Base-by-base conservation (phyloP, 2,888 invertebrate species). In the Penaeus monodon region DNA sequence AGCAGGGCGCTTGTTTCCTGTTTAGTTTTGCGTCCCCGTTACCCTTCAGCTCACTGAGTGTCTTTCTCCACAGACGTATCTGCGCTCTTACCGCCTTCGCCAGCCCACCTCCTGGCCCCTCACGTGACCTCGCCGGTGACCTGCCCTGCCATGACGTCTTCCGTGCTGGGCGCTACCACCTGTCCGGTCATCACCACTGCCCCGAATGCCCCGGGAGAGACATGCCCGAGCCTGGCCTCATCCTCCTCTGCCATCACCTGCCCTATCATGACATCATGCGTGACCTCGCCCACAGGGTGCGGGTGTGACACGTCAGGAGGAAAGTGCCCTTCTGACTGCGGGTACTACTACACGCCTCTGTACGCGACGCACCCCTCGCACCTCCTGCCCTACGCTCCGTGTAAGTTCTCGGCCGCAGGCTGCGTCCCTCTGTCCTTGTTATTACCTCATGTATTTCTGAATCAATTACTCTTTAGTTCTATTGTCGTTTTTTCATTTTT, bases 321-420 rank as follows among this genome's bases (percentile, higher is more conserved):
- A n/a, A 84, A 84, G 57, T 84, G 84, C 78, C 78, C 78, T 22
- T 66, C 77, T 0, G 84, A 84, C 24, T 78, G 68, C 24, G 68
- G 78, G 6, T 84, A 78, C 63, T 84, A 78, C 33, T 84, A 84
- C 78, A 68, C 84, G 20, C 84, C 78, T 8, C 78, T 84, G n/a
- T 84, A 84, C n/a, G 65, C 84, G 8, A 29, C 78, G 12, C 78
- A 78, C 17, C 84, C 84, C 27, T 77, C 84, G 22, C 78, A 78
- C 78, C 78, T 78, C 29, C 84, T 84, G 17, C 68, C 68, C 27
- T 84, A 84, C 78, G 63, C 68, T 44, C 33, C 78, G 38, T 27
- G 84, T 84, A n/a, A 84, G 84, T 84, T 22, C 33, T 33, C 10
- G 14, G 10, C 2, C n/a, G n/a, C 63, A 0, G 63, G 33, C n/a